A percentile compares a stretch with the other conserved stretches of the same genome.
These are phyloP conservation scores for Oryzaephilus surinamensis DNA, from an alignment of 1,140 invertebrate species.

Conservation along the genomic window DNA sequence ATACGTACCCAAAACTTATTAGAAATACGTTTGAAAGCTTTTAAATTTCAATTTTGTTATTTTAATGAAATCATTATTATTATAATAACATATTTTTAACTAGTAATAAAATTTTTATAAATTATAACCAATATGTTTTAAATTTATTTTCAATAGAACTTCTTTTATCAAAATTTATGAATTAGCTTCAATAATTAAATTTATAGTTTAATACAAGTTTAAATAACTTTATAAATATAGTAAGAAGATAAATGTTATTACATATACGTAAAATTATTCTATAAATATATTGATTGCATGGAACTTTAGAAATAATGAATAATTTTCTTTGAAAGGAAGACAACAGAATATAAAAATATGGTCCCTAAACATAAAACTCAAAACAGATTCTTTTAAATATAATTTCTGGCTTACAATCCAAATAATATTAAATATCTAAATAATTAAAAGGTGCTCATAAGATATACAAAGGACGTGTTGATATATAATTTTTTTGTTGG, in stretches of 20 bases:
- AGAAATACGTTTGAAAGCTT: background rate
- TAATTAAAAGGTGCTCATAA: conserved; percentile 13
- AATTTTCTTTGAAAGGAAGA: conserved; percentile 5
- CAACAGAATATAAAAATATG: conserved; percentile 7
- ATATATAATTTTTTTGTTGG: no score
- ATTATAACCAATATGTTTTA: conserved; percentile 1
- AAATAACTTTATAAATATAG: no score
- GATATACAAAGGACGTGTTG: conserved; percentile 17
- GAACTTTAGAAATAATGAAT: no score
- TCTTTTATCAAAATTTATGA: conserved; percentile 7
- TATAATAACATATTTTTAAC: no score
- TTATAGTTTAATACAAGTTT: no score
- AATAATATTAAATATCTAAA: background rate
- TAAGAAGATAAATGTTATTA: no score
- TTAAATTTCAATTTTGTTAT: conserved; percentile 5
- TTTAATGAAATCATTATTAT: conserved; percentile 6
- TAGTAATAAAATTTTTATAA: conserved; percentile 4
- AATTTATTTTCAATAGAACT: conserved; percentile 4
- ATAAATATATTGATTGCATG: no score
- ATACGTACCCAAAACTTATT: no score
- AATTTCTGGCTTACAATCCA: background rate
- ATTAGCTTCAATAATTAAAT: no score
- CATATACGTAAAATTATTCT: no score
- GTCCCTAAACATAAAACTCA: conserved; percentile 5
- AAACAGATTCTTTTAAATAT: conserved; percentile 1